Percentiles rank a stretch among this genome's conserved stretches.
Conservation (phyloP, 2,888 invertebrate species). For the Cephus spinipes region DNA sequence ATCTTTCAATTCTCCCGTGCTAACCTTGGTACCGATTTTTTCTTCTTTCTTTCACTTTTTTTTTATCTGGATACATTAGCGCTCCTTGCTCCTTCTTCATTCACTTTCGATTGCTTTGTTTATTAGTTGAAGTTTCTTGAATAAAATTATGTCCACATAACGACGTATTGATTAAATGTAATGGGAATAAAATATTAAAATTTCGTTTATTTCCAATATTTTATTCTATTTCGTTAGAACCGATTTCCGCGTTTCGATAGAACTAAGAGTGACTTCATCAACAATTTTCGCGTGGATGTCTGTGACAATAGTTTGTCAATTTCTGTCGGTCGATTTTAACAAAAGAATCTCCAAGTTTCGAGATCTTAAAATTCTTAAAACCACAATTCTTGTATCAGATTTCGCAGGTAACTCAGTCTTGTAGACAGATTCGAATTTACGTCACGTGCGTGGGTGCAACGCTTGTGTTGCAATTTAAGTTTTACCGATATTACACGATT, state of each 20-base stretch:
- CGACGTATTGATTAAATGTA: too few species aligned
- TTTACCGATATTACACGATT: not conserved
- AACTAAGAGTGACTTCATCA: not conserved
- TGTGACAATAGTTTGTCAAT: not conserved
- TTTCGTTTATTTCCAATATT: too few species aligned
- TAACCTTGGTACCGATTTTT: slow-evolving; percentile 4
- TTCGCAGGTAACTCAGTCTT: not conserved
- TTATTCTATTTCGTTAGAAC: too few species aligned
- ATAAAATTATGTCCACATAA: not conserved
- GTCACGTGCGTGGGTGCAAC: not conserved
- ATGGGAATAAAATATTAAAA: too few species aligned
- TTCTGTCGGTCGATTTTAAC: not conserved
- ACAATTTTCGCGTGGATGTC: not conserved
- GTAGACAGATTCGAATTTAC: not conserved
- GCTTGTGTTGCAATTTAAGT: not conserved
- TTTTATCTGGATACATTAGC: not conserved
- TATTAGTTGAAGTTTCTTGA: not conserved
- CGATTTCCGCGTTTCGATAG: not conserved
- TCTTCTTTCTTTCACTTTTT: not conserved
- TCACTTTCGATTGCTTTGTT: not conserved
- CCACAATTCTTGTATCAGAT: not conserved
- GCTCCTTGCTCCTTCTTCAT: not conserved
- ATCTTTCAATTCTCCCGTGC: not conserved
- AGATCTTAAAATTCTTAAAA: not conserved
- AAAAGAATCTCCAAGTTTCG: not conserved